Percentiles rank a stretch among this genome's conserved stretches.
phyloP scores from a whole-genome alignment of 2,888 invertebrate species.

The Mechanitis mazaeus region DNA sequence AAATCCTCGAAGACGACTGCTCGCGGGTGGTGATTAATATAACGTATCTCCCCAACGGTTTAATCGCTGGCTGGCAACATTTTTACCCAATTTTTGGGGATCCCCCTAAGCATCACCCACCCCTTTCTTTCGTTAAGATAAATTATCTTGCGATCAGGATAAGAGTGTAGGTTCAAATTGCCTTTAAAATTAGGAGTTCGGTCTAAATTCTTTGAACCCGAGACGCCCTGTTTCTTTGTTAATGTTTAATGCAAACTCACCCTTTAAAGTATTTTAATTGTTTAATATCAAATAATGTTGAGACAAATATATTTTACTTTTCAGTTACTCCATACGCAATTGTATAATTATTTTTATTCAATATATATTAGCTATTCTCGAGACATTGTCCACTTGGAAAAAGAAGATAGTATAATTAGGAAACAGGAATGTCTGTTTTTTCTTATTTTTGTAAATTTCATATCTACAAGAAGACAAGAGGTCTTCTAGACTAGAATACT shows the following conservation, averaged over 20 bases:
- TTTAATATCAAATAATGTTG: background rate
- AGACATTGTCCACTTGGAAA: too few species aligned
- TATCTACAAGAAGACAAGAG: too few species aligned
- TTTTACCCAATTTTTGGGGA: constrained; percentile 76
- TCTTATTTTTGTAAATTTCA: too few species aligned
- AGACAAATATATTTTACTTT: background rate
- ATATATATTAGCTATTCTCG: too few species aligned
- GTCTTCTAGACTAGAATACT: too few species aligned
- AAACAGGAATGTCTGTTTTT: too few species aligned
- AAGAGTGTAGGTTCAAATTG: constrained; percentile 77
- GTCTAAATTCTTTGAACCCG: constrained; percentile 59
- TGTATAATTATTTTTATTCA: too few species aligned
- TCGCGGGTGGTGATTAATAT: constrained; percentile 75
- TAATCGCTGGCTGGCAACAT: constrained; percentile 76
- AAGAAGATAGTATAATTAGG: too few species aligned
- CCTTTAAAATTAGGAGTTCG: constrained; percentile 73
- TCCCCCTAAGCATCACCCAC: constrained; percentile 54
- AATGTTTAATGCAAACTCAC: constrained; percentile 29
- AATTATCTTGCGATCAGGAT: constrained; percentile 76
- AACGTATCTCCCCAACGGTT: constrained; percentile 76
- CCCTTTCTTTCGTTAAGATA: constrained; percentile 77
- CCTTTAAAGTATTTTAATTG: constrained; percentile 21
- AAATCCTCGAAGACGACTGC: constrained; percentile 68
- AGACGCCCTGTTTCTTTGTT: constrained; percentile 37
- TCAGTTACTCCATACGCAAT: too few species aligned